Evolutionary conservation across 2,113 vertebrate genomes (phyloP).

Genomic region (Myotis lucifugus): DNA sequence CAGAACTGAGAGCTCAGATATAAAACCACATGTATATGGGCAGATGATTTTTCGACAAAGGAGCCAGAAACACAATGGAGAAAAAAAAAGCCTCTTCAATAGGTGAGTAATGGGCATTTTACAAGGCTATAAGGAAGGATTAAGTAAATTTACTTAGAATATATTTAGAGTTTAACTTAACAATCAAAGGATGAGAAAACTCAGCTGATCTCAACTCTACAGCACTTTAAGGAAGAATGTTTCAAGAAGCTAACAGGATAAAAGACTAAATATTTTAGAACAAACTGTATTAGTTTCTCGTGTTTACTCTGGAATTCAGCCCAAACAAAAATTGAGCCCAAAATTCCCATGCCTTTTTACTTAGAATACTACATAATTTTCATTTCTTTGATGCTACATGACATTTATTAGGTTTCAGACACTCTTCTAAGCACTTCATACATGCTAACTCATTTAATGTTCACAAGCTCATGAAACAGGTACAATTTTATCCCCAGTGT

Average conservation of each 20-base stretch:
- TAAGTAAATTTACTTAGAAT: conserved; percentile 46
- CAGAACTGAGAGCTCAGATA: background rate
- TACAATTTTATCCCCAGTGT: background rate
- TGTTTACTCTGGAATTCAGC: background rate
- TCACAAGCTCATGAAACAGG: conserved; percentile 20
- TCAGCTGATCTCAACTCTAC: background rate
- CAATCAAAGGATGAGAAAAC: conserved; percentile 1
- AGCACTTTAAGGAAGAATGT: background rate
- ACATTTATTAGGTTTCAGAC: background rate
- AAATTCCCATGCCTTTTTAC: conserved; percentile 19
- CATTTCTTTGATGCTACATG: background rate
- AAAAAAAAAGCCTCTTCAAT: background rate
- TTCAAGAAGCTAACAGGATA: conserved; percentile 20
- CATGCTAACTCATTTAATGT: background rate
- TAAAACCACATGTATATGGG: background rate
- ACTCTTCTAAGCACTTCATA: background rate
- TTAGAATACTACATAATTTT: background rate
- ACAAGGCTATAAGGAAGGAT: background rate
- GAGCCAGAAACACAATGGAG: background rate
- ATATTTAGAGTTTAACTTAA: conserved; percentile 46
- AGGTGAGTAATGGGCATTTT: background rate
- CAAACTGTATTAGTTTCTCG: background rate
- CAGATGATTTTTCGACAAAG: background rate
- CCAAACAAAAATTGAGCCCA: background rate
- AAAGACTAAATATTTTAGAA: background rate